Evolutionary conservation across 2,113 vertebrate genomes (phyloP).

Genomic region (Hippopotamus amphibius): DNA sequence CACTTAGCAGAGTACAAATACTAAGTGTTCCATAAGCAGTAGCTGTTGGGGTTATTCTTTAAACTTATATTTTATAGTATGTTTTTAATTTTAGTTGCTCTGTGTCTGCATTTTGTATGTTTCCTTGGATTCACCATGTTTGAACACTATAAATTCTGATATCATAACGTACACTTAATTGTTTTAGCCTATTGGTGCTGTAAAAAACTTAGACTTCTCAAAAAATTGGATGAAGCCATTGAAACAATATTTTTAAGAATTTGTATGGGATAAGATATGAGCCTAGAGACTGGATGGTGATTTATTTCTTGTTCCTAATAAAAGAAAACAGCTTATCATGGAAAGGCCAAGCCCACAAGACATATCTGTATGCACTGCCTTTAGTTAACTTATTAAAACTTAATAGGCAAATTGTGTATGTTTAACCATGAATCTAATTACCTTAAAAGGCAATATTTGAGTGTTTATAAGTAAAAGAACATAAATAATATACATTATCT

Average conservation of each 20-base stretch:
- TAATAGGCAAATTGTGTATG: constrained; percentile 15
- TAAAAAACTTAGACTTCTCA: not conserved
- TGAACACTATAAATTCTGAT: not conserved
- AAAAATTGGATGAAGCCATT: constrained; percentile 5
- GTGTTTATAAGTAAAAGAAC: not conserved
- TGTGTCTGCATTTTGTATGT: not conserved
- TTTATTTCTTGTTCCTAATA: constrained; percentile 38
- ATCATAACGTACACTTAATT: not conserved
- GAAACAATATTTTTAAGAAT: constrained; percentile 4
- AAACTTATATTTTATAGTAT: not conserved
- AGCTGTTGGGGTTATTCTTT: not conserved
- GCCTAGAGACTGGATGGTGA: not conserved
- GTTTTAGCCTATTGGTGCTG: not conserved
- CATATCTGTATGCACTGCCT: not conserved
- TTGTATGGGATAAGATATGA: not conserved
- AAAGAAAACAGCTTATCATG: not conserved
- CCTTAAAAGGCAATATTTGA: not conserved
- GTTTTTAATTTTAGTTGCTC: not conserved
- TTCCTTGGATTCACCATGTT: not conserved
- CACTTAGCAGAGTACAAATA: too few relatives aligned
- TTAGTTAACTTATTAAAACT: not conserved
- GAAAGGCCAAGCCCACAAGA: not conserved
- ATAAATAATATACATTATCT: not conserved
- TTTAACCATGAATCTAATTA: not conserved
- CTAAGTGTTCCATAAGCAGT: not conserved